Conservation (phyloP, 2,113 vertebrate species). For the Pedionomus torquatus region DNA sequence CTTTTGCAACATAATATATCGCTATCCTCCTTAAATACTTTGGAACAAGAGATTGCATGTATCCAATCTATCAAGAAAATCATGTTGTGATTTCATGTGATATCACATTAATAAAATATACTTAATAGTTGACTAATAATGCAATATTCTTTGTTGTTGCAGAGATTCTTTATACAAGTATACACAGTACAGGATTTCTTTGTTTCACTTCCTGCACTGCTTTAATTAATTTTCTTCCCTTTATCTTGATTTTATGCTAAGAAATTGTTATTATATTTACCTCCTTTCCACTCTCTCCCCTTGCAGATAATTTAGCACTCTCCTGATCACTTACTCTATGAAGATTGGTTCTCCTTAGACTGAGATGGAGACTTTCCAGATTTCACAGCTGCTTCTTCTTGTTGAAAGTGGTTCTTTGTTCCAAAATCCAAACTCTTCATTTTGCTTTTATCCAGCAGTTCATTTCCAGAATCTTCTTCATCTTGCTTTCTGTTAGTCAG, state of each 20-base stretch:
- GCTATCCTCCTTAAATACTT: neutral
- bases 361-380: neutral
- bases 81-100: too few relatives aligned
- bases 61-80: neutral
- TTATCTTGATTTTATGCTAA: neutral
- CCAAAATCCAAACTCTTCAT: neutral
- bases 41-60: neutral
- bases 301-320: neutral
- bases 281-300: neutral
- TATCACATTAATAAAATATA: neutral
- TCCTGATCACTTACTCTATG: neutral
- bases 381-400: neutral
- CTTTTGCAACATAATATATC: neutral
- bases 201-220: neutral
- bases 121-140: neutral
- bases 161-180: neutral
- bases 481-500: neutral
- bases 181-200: neutral
- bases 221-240: neutral
- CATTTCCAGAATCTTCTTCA: neutral
- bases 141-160: neutral
- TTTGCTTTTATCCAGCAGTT: neutral
- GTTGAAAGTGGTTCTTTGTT: neutral
- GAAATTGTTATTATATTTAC: neutral
- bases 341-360: neutral